Conservation (phyloP, 2,113 vertebrate species). For the Chrysochloris asiatica region DNA sequence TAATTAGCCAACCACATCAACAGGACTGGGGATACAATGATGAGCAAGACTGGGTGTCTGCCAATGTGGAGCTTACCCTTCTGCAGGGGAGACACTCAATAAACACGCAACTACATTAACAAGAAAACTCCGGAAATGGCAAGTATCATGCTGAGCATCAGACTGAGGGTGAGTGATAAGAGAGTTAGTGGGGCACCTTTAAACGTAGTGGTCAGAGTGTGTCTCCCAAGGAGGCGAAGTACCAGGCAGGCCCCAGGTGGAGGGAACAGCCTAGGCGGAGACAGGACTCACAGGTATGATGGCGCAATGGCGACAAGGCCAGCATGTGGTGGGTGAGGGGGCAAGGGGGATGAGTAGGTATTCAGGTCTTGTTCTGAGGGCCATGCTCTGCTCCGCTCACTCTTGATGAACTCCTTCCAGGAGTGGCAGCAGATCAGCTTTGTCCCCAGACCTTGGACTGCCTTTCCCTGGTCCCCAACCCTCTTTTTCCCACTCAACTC, state of each 20-base stretch:
- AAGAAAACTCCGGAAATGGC: accelerated
- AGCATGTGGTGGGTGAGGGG: neutral
- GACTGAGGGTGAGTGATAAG: neutral
- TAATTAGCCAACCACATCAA: neutral
- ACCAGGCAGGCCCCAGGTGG: accelerated
- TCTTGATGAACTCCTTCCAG: too few species aligned
- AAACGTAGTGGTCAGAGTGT: too few species aligned
- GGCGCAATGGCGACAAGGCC: neutral
- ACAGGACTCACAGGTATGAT: neutral
- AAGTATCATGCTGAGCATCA: accelerated
- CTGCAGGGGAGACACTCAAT: accelerated
- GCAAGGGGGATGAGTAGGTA: neutral
- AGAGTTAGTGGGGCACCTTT: neutral
- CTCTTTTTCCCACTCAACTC: neutral
- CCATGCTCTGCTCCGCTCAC: neutral
- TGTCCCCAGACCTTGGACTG: too few species aligned
- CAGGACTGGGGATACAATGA: neutral
- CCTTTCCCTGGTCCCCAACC: neutral
- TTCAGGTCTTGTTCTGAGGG: neutral
- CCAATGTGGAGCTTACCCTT: accelerated
- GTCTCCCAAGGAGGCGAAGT: neutral
- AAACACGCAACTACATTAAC: accelerated
- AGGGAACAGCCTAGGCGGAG: neutral
- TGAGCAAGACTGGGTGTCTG: neutral
- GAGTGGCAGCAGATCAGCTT: neutral